These are phyloP conservation scores for Galago senegalensis DNA, from an alignment of 2,797 vertebrate species.

Conservation along the genomic window DNA sequence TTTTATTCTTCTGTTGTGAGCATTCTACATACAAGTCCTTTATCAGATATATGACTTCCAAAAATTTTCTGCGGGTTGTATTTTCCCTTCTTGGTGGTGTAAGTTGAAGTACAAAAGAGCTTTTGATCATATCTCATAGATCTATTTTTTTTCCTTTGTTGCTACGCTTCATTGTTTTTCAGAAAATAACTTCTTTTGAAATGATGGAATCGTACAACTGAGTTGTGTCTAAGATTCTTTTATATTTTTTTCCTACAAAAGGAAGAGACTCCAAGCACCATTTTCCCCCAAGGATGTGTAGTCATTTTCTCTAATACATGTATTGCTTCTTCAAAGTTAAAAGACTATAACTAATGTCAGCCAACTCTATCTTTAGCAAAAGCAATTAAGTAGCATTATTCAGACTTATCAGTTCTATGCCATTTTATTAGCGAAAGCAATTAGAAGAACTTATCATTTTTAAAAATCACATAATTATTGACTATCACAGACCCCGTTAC, in stretches of 20 bases:
- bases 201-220: neutral
- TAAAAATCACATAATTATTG: constrained; percentile 85
- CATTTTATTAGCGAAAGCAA: constrained; percentile 85
- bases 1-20: neutral
- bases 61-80: neutral
- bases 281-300: constrained; percentile 46
- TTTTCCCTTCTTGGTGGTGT: constrained; percentile 15
- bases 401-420: constrained; percentile 73
- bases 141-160: constrained; percentile 4
- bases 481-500: constrained; percentile 78
- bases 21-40: neutral
- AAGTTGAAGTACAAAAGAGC: neutral
- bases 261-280: constrained; percentile 20
- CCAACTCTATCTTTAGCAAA: constrained; percentile 80
- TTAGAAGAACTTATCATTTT: constrained; percentile 85
- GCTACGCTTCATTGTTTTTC: neutral
- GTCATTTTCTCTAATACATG: constrained; percentile 68
- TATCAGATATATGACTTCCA: neutral
- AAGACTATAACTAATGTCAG: constrained; percentile 77
- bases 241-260: constrained; percentile 45
- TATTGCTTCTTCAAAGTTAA: constrained; percentile 76
- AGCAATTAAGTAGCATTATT: constrained; percentile 81
- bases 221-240: constrained; percentile 13
- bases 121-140: neutral
- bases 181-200: constrained; percentile 60